These are phyloP conservation scores for Philypnodon macrostomus DNA, from an alignment of 2,797 vertebrate species.

Conservation along the genomic window DNA sequence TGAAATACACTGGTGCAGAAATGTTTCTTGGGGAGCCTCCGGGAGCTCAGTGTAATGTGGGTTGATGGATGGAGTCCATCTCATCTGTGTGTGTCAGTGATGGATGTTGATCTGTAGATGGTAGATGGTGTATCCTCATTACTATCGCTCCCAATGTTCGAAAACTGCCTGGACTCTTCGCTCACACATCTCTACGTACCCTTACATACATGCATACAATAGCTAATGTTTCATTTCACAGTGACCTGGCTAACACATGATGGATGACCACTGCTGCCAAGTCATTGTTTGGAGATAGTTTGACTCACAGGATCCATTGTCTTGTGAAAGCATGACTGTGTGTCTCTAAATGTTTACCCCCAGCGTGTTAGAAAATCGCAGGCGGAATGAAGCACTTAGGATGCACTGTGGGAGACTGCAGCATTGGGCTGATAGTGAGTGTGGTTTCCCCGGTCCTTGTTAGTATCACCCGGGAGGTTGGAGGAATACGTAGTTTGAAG, in stretches of 20 bases:
- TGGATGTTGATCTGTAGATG: neutral
- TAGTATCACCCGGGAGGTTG: slow-evolving; percentile 5
- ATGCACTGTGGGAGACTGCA: neutral
- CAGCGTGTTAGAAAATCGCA: neutral
- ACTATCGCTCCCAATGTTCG: slow-evolving; percentile 1
- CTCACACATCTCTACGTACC: no score
- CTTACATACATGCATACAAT: neutral
- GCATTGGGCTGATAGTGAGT: neutral
- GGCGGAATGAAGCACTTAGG: slow-evolving; percentile 8
- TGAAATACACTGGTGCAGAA: neutral
- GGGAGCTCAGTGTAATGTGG: slow-evolving; percentile 4
- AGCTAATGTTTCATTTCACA: no score
- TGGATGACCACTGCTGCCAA: neutral
- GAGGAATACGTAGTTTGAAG: slow-evolving; percentile 2
- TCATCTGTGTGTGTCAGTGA: slow-evolving; percentile 6
- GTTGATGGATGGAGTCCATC: slow-evolving; percentile 8
- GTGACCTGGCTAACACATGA: neutral
- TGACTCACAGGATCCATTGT: slow-evolving; percentile 1
- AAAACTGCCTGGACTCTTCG: neutral
- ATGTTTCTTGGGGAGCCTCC: neutral
- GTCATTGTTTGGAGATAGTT: neutral
- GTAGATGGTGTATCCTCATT: neutral
- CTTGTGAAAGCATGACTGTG: neutral
- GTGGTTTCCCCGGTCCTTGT: slow-evolving; percentile 8
- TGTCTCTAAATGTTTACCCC: neutral